phyloP scores from a whole-genome alignment of 1,140 invertebrate species.

The Galendromus occidentalis region DNA sequence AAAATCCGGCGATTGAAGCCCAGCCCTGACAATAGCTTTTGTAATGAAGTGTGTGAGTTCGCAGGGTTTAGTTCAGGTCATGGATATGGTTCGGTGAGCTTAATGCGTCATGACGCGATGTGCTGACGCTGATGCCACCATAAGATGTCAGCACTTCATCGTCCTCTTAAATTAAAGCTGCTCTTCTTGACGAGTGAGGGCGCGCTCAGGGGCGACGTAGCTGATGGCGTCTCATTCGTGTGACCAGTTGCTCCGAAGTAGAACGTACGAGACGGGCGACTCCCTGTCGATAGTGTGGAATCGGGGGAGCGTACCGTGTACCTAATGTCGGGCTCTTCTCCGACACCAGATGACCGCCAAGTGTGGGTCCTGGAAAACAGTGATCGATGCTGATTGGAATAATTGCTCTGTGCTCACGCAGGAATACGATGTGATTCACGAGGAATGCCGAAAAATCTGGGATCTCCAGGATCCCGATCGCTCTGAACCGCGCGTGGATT shows the following conservation, averaged over 20 bases:
- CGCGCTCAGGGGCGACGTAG: neutral
- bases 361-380: neutral
- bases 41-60: no score
- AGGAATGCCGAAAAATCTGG: no score
- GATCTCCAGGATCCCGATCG: no score
- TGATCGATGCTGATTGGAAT: neutral
- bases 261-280: neutral
- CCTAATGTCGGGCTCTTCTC: neutral
- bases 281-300: neutral
- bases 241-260: conserved; percentile 5
- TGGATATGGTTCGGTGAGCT: no score
- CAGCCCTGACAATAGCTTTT: no score
- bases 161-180: conserved; percentile 5
- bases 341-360: neutral
- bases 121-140: no score
- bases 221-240: neutral
- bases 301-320: neutral
- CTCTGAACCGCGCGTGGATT: no score
- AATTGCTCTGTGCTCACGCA: no score
- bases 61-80: no score
- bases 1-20: no score
- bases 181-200: conserved; percentile 8
- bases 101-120: no score
- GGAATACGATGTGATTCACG: no score
- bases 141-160: neutral